A percentile compares a stretch with the other conserved stretches of the same genome.
These are phyloP conservation scores for Lamellibrachia luymesi DNA, from an alignment of 1,140 invertebrate genomes.

Conservation along the genomic window DNA sequence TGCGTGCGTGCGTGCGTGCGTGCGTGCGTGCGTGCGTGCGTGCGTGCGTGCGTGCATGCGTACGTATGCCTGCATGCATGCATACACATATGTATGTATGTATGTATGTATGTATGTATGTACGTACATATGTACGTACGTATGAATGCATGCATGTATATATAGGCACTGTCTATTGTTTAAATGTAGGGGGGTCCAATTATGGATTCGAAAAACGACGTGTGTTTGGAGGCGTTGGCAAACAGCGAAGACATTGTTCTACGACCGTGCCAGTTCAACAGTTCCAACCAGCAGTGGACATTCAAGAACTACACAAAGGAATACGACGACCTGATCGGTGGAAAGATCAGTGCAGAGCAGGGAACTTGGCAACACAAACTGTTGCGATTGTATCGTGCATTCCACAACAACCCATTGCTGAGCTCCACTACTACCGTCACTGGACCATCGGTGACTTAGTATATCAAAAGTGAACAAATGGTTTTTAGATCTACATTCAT, in stretches of 20 bases:
- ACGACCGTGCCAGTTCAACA: not conserved
- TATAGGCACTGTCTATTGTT: not conserved
- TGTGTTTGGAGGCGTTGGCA: not conserved
- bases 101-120: no score
- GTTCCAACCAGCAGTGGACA: not conserved
- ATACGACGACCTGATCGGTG: not conserved
- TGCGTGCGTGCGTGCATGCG: no score
- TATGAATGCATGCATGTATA: no score
- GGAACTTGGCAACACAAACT: not conserved
- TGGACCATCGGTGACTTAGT: not conserved
- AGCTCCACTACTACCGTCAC: not conserved
- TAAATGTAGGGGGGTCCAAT: not conserved
- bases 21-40: no score
- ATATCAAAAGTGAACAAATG: not conserved
- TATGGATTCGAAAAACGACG: not conserved
- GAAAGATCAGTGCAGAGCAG: not conserved
- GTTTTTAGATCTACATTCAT: no score
- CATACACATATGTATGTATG: no score
- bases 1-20: no score
- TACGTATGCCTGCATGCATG: no score
- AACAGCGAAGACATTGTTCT: not conserved
- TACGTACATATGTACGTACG: no score
- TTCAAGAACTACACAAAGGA: not conserved
- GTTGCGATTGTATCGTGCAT: not conserved
- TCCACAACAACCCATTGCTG: not conserved